Conservation (phyloP, 2,113 vertebrate species). For the Leptobrachium leishanense region DNA sequence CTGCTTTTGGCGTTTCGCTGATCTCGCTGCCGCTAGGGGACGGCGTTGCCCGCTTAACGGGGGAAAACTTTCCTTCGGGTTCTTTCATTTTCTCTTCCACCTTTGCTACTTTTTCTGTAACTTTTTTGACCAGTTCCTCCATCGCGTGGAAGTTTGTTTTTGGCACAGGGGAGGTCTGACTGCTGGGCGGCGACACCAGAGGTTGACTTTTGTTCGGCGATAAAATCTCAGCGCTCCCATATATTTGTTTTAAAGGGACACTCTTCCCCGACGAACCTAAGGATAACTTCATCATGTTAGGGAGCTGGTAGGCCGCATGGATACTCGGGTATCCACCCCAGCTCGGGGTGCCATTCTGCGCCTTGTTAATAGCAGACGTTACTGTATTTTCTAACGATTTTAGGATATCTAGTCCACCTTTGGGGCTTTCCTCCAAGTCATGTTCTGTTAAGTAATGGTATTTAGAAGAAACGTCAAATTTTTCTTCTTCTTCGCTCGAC, state of each 20-base stretch:
- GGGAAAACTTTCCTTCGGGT: conserved; percentile 76
- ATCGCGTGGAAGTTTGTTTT: conserved; percentile 97
- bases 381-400: conserved; percentile 98
- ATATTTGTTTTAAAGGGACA: conserved; percentile 85
- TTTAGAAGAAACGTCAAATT: conserved; percentile 93
- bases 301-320: conserved; percentile 96
- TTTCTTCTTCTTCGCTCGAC: conserved; percentile 84
- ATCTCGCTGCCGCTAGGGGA: conserved; percentile 88
- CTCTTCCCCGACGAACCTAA: conserved; percentile 86
- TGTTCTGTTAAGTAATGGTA: conserved; percentile 95
- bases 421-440: conserved; percentile 93
- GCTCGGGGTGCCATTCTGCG: conserved; percentile 95
- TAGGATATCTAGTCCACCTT: conserved; percentile 93
- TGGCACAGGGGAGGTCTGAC: conserved; percentile 89
- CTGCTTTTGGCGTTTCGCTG: conserved; percentile 77
- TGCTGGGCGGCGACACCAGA: conserved; percentile 82
- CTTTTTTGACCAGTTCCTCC: conserved; percentile 97
- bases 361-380: conserved; percentile 97
- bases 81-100: conserved; percentile 95
- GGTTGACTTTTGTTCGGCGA: conserved; percentile 86
- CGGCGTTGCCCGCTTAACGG: conserved; percentile 79
- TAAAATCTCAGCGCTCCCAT: conserved; percentile 79
- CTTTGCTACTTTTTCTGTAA: conserved; percentile 96
- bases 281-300: conserved; percentile 97
- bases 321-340: conserved; percentile 99